phyloP scores from a whole-genome alignment of 2,797 vertebrate genomes.

The Syndactyla subalaris region DNA sequence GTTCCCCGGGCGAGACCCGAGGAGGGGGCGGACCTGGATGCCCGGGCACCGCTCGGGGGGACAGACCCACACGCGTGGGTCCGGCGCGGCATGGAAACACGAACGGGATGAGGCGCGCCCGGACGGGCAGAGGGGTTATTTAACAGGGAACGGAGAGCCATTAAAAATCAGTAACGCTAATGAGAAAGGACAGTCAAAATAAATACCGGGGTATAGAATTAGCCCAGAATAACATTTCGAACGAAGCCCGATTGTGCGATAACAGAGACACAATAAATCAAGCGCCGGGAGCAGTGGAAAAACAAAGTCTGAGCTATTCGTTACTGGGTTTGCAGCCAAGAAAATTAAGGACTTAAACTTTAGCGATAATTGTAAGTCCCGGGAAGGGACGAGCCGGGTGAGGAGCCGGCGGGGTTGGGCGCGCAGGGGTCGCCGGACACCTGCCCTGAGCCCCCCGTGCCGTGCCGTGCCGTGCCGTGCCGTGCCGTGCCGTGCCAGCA shows the following conservation, averaged over 20 bases:
- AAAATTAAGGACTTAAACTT: neutral
- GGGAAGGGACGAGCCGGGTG: neutral
- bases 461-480: too few species aligned
- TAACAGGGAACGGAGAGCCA: neutral
- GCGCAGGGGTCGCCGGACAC: neutral
- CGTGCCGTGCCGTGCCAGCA: too few species aligned
- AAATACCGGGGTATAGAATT: slow-evolving; percentile 28
- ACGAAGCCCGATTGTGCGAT: slow-evolving; percentile 31
- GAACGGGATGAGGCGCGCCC: neutral
- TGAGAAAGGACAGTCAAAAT: slow-evolving; percentile 53
- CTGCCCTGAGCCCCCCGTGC: neutral
- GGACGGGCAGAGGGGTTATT: neutral
- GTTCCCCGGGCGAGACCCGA: neutral
- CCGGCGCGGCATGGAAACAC: neutral
- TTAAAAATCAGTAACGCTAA: slow-evolving; percentile 27
- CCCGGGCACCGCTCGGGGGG: neutral
- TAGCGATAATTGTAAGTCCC: neutral
- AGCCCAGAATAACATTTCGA: slow-evolving; percentile 35
- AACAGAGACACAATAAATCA: slow-evolving; percentile 64
- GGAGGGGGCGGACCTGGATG: neutral
- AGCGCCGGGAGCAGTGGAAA: neutral
- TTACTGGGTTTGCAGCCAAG: slow-evolving; percentile 41
- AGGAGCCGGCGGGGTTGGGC: too few species aligned
- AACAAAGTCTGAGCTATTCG: slow-evolving; percentile 21
- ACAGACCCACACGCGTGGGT: neutral